These are phyloP conservation scores for Lacanobia oleracea DNA, from an alignment of 2,888 invertebrate genomes.

Conservation along the genomic window DNA sequence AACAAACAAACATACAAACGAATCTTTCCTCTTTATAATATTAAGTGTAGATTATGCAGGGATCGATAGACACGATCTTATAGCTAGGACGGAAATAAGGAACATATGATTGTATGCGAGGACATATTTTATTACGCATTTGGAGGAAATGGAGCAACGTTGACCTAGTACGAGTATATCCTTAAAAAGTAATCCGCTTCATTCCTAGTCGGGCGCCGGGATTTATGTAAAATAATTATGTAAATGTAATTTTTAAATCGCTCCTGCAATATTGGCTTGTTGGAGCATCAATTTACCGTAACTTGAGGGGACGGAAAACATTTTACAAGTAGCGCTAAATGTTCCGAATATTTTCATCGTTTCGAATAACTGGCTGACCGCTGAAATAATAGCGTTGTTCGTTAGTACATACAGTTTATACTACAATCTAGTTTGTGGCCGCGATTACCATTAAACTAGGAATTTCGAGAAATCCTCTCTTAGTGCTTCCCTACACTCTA, in stretches of 20 bases:
- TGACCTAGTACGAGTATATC: no score
- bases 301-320: slow-evolving; percentile 5
- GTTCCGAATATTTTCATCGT: not conserved
- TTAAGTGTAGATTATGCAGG: no score
- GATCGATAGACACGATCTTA: slow-evolving; percentile 11
- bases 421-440: no score
- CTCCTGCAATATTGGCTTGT: slow-evolving; percentile 21
- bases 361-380: no score
- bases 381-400: no score
- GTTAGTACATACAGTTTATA: no score
- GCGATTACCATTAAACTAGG: no score
- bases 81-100: slow-evolving; percentile 1
- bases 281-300: slow-evolving; percentile 12
- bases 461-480: no score
- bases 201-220: not conserved
- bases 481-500: no score
- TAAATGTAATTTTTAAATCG: slow-evolving; percentile 27
- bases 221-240: slow-evolving; percentile 39
- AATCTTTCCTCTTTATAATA: no score
- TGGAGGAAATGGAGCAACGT: not conserved
- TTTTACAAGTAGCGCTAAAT: not conserved
- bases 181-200: no score
- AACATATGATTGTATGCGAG: not conserved
- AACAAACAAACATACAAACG: no score
- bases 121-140: not conserved